Evolutionary conservation across 2,797 vertebrate species (phyloP).

Genomic region (Allobates femoralis): DNA sequence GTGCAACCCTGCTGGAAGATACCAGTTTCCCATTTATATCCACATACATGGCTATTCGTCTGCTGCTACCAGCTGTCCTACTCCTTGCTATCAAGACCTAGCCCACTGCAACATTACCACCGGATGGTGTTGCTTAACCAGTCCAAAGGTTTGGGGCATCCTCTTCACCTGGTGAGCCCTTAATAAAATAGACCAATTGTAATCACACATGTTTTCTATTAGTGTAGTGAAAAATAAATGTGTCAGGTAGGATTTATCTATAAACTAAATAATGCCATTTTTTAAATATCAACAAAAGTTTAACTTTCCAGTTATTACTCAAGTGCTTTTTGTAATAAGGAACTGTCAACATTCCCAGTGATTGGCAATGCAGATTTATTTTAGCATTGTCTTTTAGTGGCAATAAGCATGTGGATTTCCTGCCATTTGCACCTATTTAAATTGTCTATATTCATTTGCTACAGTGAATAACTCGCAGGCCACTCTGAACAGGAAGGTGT

Average conservation of each 20-base stretch:
- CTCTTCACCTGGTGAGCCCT: too few relatives aligned
- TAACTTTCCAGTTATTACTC: conserved; percentile 58
- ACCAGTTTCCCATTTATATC: too few relatives aligned
- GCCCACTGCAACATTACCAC: too few relatives aligned
- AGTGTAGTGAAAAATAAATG: background rate
- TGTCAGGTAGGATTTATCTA: background rate
- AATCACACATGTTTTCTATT: conserved; percentile 7
- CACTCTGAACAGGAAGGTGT: conserved; percentile 46
- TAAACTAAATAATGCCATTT: background rate
- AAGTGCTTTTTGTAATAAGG: conserved; percentile 53
- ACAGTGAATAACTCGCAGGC: conserved; percentile 18
- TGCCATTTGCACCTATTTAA: conserved; percentile 75
- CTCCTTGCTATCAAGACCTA: too few relatives aligned
- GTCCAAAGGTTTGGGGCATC: too few relatives aligned
- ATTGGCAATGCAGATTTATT: conserved; percentile 69
- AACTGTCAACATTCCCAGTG: conserved; percentile 10
- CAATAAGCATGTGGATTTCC: conserved; percentile 76
- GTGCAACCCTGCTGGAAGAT: too few relatives aligned
- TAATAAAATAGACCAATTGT: background rate
- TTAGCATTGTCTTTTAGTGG: conserved; percentile 72
- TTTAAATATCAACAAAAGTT: background rate
- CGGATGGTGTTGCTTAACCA: too few relatives aligned
- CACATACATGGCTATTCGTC: too few relatives aligned
- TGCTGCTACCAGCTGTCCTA: too few relatives aligned
- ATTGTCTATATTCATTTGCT: conserved; percentile 73